Conservation (phyloP, 2,888 invertebrate genomes). For the Trachelus tabidus region DNA sequence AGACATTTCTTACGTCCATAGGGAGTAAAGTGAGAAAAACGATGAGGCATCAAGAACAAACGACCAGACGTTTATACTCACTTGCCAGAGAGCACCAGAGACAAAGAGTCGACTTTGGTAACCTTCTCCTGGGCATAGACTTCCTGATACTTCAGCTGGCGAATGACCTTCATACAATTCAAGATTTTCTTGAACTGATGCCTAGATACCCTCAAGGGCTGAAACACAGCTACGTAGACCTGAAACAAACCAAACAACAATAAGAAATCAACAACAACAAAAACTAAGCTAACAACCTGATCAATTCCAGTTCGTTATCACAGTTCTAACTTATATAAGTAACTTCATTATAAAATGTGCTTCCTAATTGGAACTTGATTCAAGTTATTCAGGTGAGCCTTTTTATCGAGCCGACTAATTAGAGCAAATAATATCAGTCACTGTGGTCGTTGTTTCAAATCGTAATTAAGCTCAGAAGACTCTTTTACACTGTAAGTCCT, state of each 20-base stretch:
- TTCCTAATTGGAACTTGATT: neutral
- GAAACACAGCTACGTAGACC: slow-evolving; percentile 85
- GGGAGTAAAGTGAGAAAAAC: slow-evolving; percentile 11
- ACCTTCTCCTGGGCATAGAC: slow-evolving; percentile 90
- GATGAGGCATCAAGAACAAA: neutral
- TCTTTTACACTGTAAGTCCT: neutral
- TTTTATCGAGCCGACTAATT: neutral
- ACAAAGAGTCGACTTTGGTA: slow-evolving; percentile 87
- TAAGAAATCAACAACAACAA: neutral
- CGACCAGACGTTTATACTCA: slow-evolving; percentile 68
- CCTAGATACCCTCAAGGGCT: slow-evolving; percentile 83
- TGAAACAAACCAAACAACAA: slow-evolving; percentile 58
- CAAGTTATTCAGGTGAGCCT: neutral
- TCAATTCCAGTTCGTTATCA: neutral
- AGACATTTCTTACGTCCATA: neutral
- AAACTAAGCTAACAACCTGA: too few relatives aligned
- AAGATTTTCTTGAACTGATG: slow-evolving; percentile 85
- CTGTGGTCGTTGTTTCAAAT: neutral
- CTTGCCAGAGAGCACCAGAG: slow-evolving; percentile 88
- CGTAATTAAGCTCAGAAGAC: neutral
- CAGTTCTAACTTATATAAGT: neutral
- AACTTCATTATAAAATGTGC: neutral
- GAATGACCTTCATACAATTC: slow-evolving; percentile 83
- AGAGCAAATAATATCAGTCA: neutral
- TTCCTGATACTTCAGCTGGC: slow-evolving; percentile 85